Percentiles rank a stretch among this genome's conserved stretches.
Conservation (phyloP, 2,888 invertebrate species). For the Torymus aiolomorphi region DNA sequence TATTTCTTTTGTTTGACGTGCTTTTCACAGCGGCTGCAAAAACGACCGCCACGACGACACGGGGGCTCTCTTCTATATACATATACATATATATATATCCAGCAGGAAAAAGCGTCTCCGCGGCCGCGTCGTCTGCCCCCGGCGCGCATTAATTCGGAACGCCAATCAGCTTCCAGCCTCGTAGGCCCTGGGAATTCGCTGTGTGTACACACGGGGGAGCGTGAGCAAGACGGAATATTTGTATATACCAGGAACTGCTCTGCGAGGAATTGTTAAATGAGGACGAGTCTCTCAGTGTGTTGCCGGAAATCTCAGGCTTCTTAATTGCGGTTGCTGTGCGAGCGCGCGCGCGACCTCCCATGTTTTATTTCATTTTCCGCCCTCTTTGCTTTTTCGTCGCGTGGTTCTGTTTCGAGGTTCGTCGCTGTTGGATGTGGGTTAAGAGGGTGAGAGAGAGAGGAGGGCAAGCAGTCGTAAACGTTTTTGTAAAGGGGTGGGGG, state of each 20-base stretch:
- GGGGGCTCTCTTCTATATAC: too few species aligned
- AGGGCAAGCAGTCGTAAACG: too few species aligned
- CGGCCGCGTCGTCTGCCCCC: background rate
- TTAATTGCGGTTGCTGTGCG: constrained; percentile 50
- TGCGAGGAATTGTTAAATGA: constrained; percentile 55
- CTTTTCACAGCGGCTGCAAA: background rate
- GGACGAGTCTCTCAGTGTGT: constrained; percentile 32
- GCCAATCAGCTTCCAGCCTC: constrained; percentile 40
- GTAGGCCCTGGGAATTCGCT: constrained; percentile 36
- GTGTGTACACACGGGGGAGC: background rate
- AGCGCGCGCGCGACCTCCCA: background rate
- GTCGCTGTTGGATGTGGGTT: too few species aligned
- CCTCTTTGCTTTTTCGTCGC: background rate
- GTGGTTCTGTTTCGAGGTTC: too few species aligned
- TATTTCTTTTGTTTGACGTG: constrained; percentile 15
- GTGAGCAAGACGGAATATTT: constrained; percentile 37
- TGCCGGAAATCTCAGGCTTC: constrained; percentile 53
- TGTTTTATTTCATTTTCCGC: constrained; percentile 33
- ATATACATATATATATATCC: too few species aligned
- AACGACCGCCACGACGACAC: background rate
- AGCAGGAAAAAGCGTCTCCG: too few species aligned
- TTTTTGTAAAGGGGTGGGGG: too few species aligned
- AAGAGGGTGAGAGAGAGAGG: too few species aligned
- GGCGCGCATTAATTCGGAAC: constrained; percentile 44
- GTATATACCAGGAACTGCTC: constrained; percentile 37